Evolutionary conservation across 2,113 vertebrate genomes (phyloP).

Genomic region (Mystacornis crossleyi): DNA sequence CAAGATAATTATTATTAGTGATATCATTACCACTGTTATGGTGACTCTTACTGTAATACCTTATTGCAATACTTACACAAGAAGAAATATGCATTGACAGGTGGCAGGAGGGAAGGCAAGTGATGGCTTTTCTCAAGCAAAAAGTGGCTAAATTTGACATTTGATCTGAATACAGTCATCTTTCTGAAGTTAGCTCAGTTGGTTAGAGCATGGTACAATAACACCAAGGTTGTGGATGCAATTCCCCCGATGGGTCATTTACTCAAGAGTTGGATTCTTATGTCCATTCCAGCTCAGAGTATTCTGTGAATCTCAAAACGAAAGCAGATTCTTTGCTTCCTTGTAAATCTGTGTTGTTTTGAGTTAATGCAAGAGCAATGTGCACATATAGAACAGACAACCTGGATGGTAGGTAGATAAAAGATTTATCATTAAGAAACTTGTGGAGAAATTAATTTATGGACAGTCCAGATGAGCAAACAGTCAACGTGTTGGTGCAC

Average conservation of each 20-base stretch:
- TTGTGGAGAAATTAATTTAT: not conserved
- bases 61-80: not conserved
- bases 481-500: not conserved
- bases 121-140: not conserved
- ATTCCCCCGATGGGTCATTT: not conserved
- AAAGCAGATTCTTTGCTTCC: not conserved
- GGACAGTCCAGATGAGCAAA: not conserved
- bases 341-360: not conserved
- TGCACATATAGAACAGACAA: not conserved
- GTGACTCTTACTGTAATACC: not conserved
- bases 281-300: not conserved
- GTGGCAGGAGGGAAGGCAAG: not conserved
- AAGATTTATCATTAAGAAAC: not conserved
- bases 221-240: not conserved
- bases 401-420: not conserved
- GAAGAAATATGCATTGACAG: not conserved
- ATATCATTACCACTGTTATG: not conserved
- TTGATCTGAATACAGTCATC: not conserved
- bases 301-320: not conserved
- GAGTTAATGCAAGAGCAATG: not conserved
- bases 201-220: not conserved
- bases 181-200: not conserved
- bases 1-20: not conserved
- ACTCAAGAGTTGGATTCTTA: not conserved
- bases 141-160: not conserved